phyloP scores from a whole-genome alignment of 2,888 invertebrate species.

The Calameuta filiformis region DNA sequence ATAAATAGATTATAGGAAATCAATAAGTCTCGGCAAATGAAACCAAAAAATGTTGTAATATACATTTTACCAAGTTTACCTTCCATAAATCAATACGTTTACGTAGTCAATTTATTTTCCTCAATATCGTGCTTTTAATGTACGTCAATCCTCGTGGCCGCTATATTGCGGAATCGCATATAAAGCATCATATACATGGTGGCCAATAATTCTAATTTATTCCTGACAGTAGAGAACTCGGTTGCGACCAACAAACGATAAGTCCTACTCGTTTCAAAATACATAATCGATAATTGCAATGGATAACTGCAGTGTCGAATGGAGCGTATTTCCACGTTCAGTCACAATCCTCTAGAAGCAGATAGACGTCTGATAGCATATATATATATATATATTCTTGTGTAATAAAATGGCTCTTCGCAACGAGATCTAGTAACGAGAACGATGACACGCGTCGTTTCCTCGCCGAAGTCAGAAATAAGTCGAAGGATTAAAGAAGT shows the following conservation, averaged over 20 bases:
- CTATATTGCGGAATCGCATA: too few species aligned
- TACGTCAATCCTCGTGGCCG: too few species aligned
- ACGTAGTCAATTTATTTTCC: too few species aligned
- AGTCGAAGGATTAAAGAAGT: background rate
- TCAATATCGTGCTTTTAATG: too few species aligned
- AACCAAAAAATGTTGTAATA: too few species aligned
- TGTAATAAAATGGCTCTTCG: background rate
- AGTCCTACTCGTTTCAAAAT: background rate
- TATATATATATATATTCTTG: too few species aligned
- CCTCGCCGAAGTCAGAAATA: background rate
- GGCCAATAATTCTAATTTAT: constrained; percentile 37
- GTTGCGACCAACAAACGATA: constrained; percentile 8
- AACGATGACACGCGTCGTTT: background rate
- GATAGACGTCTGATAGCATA: background rate
- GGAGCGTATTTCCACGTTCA: background rate
- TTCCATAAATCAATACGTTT: too few species aligned
- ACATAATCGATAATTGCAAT: background rate
- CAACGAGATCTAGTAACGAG: background rate
- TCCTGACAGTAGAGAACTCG: constrained; percentile 29
- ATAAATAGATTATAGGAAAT: too few species aligned
- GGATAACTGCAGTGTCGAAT: background rate
- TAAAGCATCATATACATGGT: too few species aligned
- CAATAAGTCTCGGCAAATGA: too few species aligned
- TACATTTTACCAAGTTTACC: too few species aligned
- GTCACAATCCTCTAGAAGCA: background rate